phyloP scores from a whole-genome alignment of 2,113 vertebrate species.

The Platysteira castanea region DNA sequence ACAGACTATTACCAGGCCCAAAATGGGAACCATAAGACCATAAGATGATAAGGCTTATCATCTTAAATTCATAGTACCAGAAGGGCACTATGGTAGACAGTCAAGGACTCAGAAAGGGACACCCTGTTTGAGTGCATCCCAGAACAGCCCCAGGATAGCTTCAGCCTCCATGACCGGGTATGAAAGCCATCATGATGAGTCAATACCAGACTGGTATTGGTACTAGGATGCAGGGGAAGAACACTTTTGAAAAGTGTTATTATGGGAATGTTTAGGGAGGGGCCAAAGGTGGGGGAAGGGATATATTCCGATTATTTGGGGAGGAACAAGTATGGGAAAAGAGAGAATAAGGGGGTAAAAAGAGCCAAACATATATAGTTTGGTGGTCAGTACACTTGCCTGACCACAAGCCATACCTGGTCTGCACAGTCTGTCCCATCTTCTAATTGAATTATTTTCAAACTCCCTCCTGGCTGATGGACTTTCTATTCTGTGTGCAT shows the following conservation, averaged over 20 bases:
- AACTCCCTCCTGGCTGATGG: not conserved
- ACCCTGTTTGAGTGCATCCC: not conserved
- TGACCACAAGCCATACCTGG: not conserved
- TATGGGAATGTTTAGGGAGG: not conserved
- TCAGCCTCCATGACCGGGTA: not conserved
- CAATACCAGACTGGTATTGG: not conserved
- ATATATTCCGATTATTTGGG: not conserved
- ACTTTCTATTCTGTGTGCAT: not conserved
- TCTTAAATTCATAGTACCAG: not conserved
- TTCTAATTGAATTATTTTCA: not conserved
- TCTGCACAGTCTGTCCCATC: rapidly evolving
- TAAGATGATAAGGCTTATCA: not conserved
- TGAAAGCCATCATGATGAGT: not conserved
- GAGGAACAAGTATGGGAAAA: not conserved
- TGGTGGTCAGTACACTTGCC: not conserved
- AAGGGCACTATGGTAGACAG: not conserved
- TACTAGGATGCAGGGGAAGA: not conserved
- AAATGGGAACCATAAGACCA: not conserved
- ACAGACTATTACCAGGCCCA: not conserved
- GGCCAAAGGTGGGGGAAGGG: rapidly evolving
- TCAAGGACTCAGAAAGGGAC: not conserved
- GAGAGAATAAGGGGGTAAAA: not conserved
- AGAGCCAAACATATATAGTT: not conserved
- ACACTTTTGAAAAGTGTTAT: not conserved
- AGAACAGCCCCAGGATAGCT: not conserved